phyloP scores from a whole-genome alignment of 2,888 invertebrate genomes.

The Scelioninae gen. 1 region DNA sequence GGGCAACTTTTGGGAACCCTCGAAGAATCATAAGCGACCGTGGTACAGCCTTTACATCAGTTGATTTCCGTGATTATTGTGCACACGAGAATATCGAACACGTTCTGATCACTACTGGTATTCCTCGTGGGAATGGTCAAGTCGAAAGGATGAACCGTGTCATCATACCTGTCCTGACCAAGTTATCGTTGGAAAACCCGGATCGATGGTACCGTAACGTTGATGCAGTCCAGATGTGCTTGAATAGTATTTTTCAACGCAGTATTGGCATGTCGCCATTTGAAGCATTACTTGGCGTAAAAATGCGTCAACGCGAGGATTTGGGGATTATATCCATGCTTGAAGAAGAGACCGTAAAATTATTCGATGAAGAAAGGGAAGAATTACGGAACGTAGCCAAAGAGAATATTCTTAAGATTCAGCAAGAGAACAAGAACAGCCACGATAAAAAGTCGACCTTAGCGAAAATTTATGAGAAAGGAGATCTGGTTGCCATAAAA shows the following conservation, averaged over 20 bases:
- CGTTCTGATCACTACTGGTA: background rate
- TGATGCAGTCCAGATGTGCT: slow-evolving; percentile 1
- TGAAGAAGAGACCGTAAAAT: slow-evolving; percentile 1
- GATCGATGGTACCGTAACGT: slow-evolving; percentile 9
- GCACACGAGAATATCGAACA: background rate
- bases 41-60: background rate
- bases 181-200: background rate
- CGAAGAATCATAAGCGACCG: background rate
- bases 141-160: background rate
- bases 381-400: background rate
- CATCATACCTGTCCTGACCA: background rate
- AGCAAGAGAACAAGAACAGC: background rate
- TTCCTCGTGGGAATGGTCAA: background rate
- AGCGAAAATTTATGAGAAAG: background rate
- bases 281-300: slow-evolving; percentile 4
- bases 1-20: background rate
- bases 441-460: background rate
- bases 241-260: slow-evolving; percentile 7
- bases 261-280: slow-evolving; percentile 9
- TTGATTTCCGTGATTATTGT: background rate
- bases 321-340: background rate
- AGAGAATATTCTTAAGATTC: slow-evolving; percentile 11
- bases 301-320: slow-evolving; percentile 11
- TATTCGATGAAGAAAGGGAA: slow-evolving; percentile 1
- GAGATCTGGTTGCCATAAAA: slow-evolving; percentile 1